Conservation (phyloP, 2,797 vertebrate species). For the Brachyrhaphis roseni region DNA sequence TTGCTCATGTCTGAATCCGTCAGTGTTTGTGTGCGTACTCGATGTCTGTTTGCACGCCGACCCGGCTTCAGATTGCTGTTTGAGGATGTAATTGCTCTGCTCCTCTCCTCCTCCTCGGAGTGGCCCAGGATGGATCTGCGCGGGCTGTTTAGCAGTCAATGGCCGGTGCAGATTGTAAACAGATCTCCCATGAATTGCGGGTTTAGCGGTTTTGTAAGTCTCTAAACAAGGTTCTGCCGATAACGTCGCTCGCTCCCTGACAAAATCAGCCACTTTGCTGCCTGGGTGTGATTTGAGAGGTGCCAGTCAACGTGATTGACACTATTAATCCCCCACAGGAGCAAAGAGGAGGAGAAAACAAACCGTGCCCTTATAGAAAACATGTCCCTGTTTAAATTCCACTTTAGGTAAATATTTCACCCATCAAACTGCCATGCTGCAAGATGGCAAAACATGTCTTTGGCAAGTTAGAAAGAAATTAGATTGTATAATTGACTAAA, state of each 20-base stretch:
- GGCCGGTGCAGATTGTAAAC: constrained; percentile 86
- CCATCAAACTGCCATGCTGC: constrained; percentile 48
- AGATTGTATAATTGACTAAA: constrained; percentile 59
- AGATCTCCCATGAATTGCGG: constrained; percentile 87
- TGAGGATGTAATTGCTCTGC: constrained; percentile 85
- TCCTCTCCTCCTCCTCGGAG: constrained; percentile 80
- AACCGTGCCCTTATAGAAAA: constrained; percentile 80
- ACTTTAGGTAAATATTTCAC: constrained; percentile 81
- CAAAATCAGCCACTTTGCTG: constrained; percentile 87
- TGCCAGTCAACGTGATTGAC: constrained; percentile 86
- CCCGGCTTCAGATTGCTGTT: constrained; percentile 80
- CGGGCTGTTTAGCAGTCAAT: constrained; percentile 85
- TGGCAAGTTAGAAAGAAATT: constrained; percentile 54
- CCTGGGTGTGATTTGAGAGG: constrained; percentile 84
- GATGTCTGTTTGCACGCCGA: constrained; percentile 79
- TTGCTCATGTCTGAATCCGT: constrained; percentile 74
- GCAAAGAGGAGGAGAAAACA: constrained; percentile 83
- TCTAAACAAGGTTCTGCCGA: constrained; percentile 86
- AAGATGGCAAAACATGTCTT: constrained; percentile 22
- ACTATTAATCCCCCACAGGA: constrained; percentile 86
- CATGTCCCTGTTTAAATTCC: constrained; percentile 81
- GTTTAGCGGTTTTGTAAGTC: constrained; percentile 86
- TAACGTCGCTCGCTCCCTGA: constrained; percentile 83
- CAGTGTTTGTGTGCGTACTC: constrained; percentile 78
- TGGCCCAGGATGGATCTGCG: constrained; percentile 80